Base-by-base conservation (phyloP, 2,113 vertebrate species). In the Gasterosteus nipponicus region DNA sequence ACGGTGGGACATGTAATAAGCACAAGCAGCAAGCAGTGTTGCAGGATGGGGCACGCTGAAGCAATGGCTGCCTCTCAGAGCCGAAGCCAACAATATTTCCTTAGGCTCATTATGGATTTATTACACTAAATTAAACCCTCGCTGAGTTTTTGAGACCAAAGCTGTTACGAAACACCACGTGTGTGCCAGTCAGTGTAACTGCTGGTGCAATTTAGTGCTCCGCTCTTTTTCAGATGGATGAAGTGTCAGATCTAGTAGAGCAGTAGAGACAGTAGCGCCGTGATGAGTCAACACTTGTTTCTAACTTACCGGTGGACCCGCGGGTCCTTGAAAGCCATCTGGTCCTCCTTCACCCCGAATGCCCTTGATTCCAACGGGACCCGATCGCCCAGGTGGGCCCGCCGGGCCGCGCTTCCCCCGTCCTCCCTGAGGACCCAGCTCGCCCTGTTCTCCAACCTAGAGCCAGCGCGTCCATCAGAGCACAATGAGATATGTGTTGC, bases 401-500 rank as follows among this genome's bases (percentile, higher is more conserved):
- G 56, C 91, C n/a, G 93, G 82, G 2, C 94, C 93, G 47, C 91
- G 91, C 82, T 93, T 87, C 2, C 94, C 94, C 61, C 80, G 77
- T 64, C 62, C 70, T 82, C 93, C 94, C 79, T 82, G 90, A 81
- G 88, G 88, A 19, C 94, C 93, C 39, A 49, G 80, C 49, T 78
- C 73, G n/a, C 92, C 94, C 69, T 74, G 70, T 64, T 91, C 93
- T 86, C 94, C 93, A 73, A 85, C 84, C 95, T 95, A 22, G 11
- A 78, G 29, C 16, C 62, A 73, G 5, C 14, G 7, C 61, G 74
- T 44, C 61, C 65, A 11, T 67, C 64, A 58, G 35, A 72, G 15
- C 4, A 41, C 38, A 69, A 29, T 19, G 35, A 54, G 3, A 78
- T 61, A 63, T 77, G n/a, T 33, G 11, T 62, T 71, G 33, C 59